A percentile compares a stretch with the other conserved stretches of the same genome.
These are phyloP conservation scores for Rapana venosa DNA, from an alignment of 2,888 invertebrate species.

Conservation along the genomic window DNA sequence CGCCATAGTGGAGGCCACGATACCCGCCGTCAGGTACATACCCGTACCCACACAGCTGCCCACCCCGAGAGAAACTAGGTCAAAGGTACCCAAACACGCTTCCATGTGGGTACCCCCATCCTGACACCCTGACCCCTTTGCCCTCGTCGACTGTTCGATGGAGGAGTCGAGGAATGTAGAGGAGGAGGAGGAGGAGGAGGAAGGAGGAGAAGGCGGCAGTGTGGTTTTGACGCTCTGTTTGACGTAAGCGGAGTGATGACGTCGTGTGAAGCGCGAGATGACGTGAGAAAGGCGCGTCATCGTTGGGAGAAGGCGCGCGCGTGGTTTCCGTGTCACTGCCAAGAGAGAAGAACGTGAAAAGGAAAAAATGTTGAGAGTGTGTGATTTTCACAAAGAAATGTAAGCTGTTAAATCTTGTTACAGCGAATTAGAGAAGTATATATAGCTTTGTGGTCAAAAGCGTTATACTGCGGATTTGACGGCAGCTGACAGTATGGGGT, in stretches of 20 bases:
- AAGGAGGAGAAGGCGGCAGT: neutral
- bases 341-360: neutral
- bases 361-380: neutral
- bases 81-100: conserved; percentile 91
- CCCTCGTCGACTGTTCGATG: neutral
- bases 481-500: too few relatives aligned
- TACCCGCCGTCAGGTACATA: conserved; percentile 88
- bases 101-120: conserved; percentile 1
- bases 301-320: neutral
- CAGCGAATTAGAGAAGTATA: neutral
- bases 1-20: conserved; percentile 82
- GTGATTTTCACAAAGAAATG: neutral
- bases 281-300: conserved; percentile 21
- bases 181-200: neutral
- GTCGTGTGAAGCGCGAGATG: conserved; percentile 25
- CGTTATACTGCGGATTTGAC: too few relatives aligned
- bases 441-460: too few relatives aligned
- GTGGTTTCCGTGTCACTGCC: neutral
- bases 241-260: conserved; percentile 23
- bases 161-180: neutral
- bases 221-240: neutral
- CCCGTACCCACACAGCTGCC: conserved; percentile 97
- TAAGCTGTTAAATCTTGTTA: neutral
- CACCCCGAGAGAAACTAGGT: conserved; percentile 92
- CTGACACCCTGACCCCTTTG: neutral